Conservation (phyloP, 2,888 invertebrate species). For the Bombylius discolor region DNA sequence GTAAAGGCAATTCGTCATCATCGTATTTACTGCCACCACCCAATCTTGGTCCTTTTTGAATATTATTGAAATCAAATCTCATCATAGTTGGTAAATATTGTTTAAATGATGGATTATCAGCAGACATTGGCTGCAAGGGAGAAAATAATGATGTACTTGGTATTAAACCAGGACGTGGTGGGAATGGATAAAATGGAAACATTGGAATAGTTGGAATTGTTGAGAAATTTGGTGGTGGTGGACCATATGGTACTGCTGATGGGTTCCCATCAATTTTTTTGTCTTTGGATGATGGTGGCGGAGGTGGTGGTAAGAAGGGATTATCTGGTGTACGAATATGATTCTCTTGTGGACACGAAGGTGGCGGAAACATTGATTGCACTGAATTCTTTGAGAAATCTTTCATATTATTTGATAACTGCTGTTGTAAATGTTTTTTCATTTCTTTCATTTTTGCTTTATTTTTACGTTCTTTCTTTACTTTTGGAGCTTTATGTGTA, state of each 20-base stretch:
- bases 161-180: conserved; percentile 43
- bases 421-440: conserved; percentile 10
- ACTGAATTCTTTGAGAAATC: neutral
- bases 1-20: conserved; percentile 13
- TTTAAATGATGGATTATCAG: conserved; percentile 9
- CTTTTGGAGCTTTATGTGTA: conserved; percentile 1
- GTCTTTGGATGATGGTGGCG: no score
- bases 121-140: conserved; percentile 10
- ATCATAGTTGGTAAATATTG: conserved; percentile 12
- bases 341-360: neutral
- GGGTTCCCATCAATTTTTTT: neutral
- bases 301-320: neutral
- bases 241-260: neutral
- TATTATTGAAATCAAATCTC: conserved; percentile 11
- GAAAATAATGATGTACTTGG: conserved; percentile 43
- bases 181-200: conserved; percentile 31
- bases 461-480: conserved; percentile 7
- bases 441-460: neutral
- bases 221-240: conserved; percentile 19
- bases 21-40: neutral
- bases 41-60: neutral
- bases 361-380: neutral
- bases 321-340: neutral
- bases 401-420: neutral
- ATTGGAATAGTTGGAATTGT: conserved; percentile 29